Conservation (phyloP, 1,140 invertebrate genomes). For the Muscidifurax raptorellus region DNA sequence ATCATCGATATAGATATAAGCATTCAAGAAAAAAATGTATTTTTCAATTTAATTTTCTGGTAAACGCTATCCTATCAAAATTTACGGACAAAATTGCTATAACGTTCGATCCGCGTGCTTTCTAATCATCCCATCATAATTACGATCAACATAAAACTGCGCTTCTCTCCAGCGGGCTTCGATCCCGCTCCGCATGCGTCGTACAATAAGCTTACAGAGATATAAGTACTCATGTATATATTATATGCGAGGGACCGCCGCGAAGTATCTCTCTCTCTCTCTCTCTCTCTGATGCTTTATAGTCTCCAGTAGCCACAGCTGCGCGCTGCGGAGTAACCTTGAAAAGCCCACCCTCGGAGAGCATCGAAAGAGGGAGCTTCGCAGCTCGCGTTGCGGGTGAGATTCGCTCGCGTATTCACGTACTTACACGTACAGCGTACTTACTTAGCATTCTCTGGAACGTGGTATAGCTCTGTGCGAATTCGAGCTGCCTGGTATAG, state of each 20-base stretch:
- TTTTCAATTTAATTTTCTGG: no score
- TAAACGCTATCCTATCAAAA: no score
- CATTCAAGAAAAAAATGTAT: no score
- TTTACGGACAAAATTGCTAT: no score
- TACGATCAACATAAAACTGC: no score
- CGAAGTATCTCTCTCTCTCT: neutral
- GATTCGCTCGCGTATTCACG: slow-evolving; percentile 31
- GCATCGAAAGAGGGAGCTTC: slow-evolving; percentile 57
- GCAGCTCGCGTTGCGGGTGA: slow-evolving; percentile 59
- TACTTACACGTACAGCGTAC: neutral
- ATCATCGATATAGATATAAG: no score
- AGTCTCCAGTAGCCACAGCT: neutral
- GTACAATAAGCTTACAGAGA: no score
- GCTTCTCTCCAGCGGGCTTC: no score
- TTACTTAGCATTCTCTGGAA: no score
- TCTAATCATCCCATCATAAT: no score
- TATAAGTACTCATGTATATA: no score
- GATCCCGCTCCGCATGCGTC: neutral
- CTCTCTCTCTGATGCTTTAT: neutral
- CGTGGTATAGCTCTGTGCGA: neutral
- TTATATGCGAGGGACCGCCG: slow-evolving; percentile 3
- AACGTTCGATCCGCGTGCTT: no score
- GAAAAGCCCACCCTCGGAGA: slow-evolving; percentile 69
- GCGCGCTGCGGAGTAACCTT: slow-evolving; percentile 64
- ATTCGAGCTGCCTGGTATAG: neutral